phyloP scores from a whole-genome alignment of 2,113 vertebrate species.

The Neopipo cinnamomea region DNA sequence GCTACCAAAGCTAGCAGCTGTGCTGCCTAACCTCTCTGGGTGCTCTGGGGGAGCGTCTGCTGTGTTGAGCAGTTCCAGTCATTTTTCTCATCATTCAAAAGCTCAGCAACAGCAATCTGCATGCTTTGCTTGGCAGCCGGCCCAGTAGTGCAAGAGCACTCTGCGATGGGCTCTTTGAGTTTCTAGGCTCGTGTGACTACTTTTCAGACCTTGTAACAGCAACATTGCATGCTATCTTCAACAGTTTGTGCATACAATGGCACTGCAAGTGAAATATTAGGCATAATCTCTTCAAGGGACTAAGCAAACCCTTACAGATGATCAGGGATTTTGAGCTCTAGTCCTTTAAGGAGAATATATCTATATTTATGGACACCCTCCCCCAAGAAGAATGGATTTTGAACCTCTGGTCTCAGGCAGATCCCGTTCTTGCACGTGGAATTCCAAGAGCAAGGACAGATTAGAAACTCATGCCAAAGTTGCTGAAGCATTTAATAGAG shows the following conservation, averaged over 20 bases:
- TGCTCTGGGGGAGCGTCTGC: not conserved
- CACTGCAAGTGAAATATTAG: not conserved
- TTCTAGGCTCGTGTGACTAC: not conserved
- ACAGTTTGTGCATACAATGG: not conserved
- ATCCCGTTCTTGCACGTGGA: not conserved
- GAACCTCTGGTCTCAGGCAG: not conserved
- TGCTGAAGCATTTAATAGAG: constrained; percentile 11
- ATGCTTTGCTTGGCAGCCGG: not conserved
- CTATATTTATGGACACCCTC: not conserved
- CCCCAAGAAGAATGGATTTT: not conserved
- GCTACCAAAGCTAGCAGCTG: not conserved
- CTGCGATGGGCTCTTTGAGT: not conserved
- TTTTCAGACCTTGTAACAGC: not conserved
- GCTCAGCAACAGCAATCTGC: not conserved
- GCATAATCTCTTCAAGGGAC: not conserved
- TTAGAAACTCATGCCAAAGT: constrained; percentile 42
- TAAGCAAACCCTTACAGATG: not conserved
- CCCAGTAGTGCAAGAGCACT: constrained; percentile 28
- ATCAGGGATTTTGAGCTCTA: not conserved
- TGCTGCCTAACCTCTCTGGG: not conserved
- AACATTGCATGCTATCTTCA: not conserved
- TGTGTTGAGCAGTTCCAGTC: not conserved
- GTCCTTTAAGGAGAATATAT: not conserved
- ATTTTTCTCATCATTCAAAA: not conserved
- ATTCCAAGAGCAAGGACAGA: constrained; percentile 30